A percentile compares a stretch with the other conserved stretches of the same genome.
phyloP scores from a whole-genome alignment of 2,888 invertebrate species.

The Lasiommata megera region DNA sequence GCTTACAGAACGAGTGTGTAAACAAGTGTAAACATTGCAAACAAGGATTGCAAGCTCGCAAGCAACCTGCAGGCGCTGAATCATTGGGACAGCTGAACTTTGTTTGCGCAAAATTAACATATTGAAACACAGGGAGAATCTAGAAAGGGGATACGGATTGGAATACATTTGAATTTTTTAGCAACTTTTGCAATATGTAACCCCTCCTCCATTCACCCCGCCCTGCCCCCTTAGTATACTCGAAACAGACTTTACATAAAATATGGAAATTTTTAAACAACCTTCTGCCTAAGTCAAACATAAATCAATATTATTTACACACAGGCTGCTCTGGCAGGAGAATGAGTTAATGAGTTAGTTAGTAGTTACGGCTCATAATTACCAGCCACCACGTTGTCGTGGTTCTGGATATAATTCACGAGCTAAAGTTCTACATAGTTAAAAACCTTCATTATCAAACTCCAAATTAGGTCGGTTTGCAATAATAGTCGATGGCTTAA shows the following conservation, averaged over 20 bases:
- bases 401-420: no score
- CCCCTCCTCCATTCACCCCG: background rate
- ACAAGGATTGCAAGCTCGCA: constrained; percentile 2
- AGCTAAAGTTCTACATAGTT: no score
- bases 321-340: no score
- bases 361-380: no score
- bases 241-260: background rate
- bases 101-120: background rate
- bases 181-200: background rate
- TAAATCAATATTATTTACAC: no score
- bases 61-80: background rate
- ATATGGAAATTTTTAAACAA: background rate
- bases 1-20: background rate
- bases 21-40: background rate
- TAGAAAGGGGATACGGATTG: background rate
- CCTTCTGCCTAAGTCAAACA: no score
- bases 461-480: no score
- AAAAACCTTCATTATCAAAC: no score
- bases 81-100: background rate
- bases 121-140: background rate
- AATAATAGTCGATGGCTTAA: no score
- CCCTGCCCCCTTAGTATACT: background rate
- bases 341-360: no score
- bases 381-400: no score
- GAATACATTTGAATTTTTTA: background rate